Evolutionary conservation across 2,797 vertebrate genomes (phyloP), one percentile per base, ranked within the genome.

Genomic region (Hylomyscus alleni): DNA sequence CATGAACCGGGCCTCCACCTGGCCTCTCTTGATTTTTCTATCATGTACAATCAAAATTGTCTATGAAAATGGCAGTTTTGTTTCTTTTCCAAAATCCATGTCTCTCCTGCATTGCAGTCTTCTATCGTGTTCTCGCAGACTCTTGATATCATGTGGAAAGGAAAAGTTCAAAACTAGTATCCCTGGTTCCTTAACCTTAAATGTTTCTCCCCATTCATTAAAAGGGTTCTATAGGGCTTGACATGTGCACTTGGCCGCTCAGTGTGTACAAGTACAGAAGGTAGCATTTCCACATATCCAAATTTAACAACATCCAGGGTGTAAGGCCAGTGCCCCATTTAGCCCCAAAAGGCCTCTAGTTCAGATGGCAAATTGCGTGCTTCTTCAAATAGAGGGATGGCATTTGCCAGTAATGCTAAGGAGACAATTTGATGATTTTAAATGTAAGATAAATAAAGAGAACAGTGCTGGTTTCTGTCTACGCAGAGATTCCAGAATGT

Each of bases 401-500:
- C 10, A 5, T 54, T 85, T 56, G n/a, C 52, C 6, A 24, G 29
- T 7, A 24, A 67, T 62, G 17, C 31, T 40, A 93, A 67, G 13
- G 24, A 95, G 44, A 47, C 44, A 62, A 44, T n/a, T 34, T 85
- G 75, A 83, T 34, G 22, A 67, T 90, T 90, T 20, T 77, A 83
- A 89, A 58, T 80, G 40, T 54, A 17, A 92, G 62, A 87, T 34
- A 37, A 75, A 37, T 65, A 93, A 92, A 90, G 44, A 92, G 67
- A n/a, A 82, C 22, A 56, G 58, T 13, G 12, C 26, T 95, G 31
- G 15, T 37, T 94, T 87, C 14, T 67, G 37, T 91, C 60, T 76
- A 40, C 19, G 37, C 86, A 50, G 31, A 93, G 56, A 1, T 93
- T 95, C 95, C 78, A 95, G 94, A 90, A 94, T 91, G 62, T 92